These are phyloP conservation scores for Cyclophora albipunctata DNA, from an alignment of 2,888 invertebrate genomes.

Conservation along the genomic window DNA sequence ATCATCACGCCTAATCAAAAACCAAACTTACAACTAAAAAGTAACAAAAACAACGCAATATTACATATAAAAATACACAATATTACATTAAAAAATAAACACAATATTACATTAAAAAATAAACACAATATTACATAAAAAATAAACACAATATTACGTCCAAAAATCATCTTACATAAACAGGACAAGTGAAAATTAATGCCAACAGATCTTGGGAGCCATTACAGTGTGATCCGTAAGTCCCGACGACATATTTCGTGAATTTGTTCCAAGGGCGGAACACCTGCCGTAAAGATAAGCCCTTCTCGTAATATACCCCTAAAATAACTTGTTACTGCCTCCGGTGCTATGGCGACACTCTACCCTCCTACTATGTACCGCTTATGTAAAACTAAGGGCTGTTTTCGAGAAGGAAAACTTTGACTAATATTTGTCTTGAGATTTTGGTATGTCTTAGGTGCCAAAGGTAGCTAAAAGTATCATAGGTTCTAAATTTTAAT, in stretches of 20 bases:
- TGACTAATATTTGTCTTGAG: not conserved
- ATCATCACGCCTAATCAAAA: too few relatives aligned
- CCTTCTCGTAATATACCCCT: conserved; percentile 69
- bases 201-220: conserved; percentile 13
- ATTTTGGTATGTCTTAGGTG: not conserved
- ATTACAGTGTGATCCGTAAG: conserved; percentile 62
- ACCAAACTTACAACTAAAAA: too few relatives aligned
- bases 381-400: conserved; percentile 28
- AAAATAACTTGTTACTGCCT: conserved; percentile 74
- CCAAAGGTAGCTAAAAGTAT: too few relatives aligned
- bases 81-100: too few relatives aligned
- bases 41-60: too few relatives aligned
- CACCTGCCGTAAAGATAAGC: conserved; percentile 76
- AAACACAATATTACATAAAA: too few relatives aligned
- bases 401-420: conserved; percentile 1
- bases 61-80: too few relatives aligned
- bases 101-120: too few relatives aligned
- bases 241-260: conserved; percentile 64
- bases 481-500: too few relatives aligned
- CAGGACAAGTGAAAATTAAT: conserved; percentile 4
- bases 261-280: conserved; percentile 66
- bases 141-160: too few relatives aligned
- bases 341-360: conserved; percentile 65
- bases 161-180: too few relatives aligned
- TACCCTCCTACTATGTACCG: conserved; percentile 35